Evolutionary conservation across 2,888 invertebrate genomes (phyloP), one percentile per base, ranked within the genome.

Genomic region (Cepaea hortensis): DNA sequence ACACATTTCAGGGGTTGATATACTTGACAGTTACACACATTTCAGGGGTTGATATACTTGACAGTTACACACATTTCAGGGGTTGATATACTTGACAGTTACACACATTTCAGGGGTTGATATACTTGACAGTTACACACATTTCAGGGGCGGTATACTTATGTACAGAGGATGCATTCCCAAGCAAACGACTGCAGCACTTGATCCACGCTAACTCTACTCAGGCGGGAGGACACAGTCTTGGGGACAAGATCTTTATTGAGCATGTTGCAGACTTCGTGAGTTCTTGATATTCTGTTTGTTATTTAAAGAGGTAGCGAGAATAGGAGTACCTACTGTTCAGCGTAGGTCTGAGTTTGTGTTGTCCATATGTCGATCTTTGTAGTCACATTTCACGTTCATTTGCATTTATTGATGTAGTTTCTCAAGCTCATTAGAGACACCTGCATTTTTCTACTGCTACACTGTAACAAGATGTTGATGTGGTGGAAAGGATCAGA

Each of bases 111-210:
- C n/a, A 72, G 18, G 3, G 3, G 5, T 79, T 23, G 18, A 20
- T 72, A 13, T 35, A 5, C 23, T 35, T 9, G 23, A 46, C 9
- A 80, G 48, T 46, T 80, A 20, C 18, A 18, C n/a, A n/a, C 7
- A 5, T 89, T 93, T 65, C 89, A 95, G 96, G 95, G 48, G 96
- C 96, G 83, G 95, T 96, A 23, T 97, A 96, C 91, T 96, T 97
- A 90, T 96, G 96, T 91, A 97, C 97, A 0, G 97, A 97, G 95
- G 96, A 96, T 93, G 94, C 95, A 83, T 97, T 97, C 94, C 97
- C 97, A n/a, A 96, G 96, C 0, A 96, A 96, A 92, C 95, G 97
- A 72, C 94, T 97, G 20, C 94, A 95, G 85, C 96, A 97, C 92
- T 90, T 95, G 91, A 93, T 93, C 4, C 86, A 91, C 77, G 88